Percentiles rank a stretch among this genome's conserved stretches.
Conservation (phyloP, 2,888 invertebrate species). For the Tetrapedia diversipes region DNA sequence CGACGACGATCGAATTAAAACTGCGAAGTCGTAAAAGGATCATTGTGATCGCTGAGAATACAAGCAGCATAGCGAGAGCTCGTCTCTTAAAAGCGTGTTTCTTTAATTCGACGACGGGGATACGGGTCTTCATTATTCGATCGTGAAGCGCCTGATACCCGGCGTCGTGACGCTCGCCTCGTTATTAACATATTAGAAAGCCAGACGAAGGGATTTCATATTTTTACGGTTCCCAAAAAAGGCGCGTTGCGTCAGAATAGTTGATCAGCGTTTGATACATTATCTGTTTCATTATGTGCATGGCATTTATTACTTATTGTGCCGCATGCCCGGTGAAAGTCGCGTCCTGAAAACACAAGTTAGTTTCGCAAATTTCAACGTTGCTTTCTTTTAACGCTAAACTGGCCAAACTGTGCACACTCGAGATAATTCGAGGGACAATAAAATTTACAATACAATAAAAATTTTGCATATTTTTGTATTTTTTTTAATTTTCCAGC, state of each 20-base stretch:
- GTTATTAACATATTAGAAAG: slow-evolving; percentile 61
- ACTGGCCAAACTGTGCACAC: too few relatives aligned
- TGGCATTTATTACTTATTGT: slow-evolving; percentile 62
- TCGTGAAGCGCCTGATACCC: slow-evolving; percentile 53
- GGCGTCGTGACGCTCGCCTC: slow-evolving; percentile 47
- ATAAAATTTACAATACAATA: too few relatives aligned
- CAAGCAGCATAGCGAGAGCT: background rate
- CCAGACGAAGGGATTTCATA: slow-evolving; percentile 35
- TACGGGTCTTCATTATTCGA: slow-evolving; percentile 48
- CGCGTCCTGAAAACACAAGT: slow-evolving; percentile 5
- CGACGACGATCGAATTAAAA: slow-evolving; percentile 17
- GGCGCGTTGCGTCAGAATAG: slow-evolving; percentile 50
- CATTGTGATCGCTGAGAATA: slow-evolving; percentile 4
- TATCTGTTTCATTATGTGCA: slow-evolving; percentile 56
- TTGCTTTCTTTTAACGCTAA: slow-evolving; percentile 46
- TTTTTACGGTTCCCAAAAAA: slow-evolving; percentile 48
- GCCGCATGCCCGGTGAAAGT: slow-evolving; percentile 43
- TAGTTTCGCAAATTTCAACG: slow-evolving; percentile 45
- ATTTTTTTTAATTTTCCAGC: too few relatives aligned
- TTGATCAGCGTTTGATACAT: slow-evolving; percentile 56
- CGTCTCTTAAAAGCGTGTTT: slow-evolving; percentile 31
- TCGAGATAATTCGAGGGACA: too few relatives aligned
- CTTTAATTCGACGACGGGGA: slow-evolving; percentile 41
- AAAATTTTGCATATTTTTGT: too few relatives aligned
- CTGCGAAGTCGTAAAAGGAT: slow-evolving; percentile 21